Percentiles rank a stretch among this genome's conserved stretches.
Evolutionary conservation across 2,888 invertebrate species (phyloP).

Genomic region (Geophilus truncorum): DNA sequence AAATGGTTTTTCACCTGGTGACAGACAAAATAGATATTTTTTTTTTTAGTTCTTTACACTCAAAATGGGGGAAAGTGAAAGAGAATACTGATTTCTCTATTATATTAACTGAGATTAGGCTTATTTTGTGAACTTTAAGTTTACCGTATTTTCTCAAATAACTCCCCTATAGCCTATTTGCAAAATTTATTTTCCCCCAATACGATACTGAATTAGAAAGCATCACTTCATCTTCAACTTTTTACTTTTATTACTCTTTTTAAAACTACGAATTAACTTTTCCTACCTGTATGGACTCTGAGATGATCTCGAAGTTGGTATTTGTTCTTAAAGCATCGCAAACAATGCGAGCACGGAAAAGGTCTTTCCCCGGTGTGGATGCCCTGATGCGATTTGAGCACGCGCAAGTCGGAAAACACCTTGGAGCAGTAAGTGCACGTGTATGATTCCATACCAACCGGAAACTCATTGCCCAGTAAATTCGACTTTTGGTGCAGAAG

Average conservation of each 20-base stretch:
- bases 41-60: too few species aligned
- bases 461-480: background rate
- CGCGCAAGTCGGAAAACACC: conserved; percentile 30
- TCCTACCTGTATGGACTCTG: conserved; percentile 7
- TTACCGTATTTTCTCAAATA: too few species aligned
- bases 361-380: conserved; percentile 30
- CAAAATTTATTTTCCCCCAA: too few species aligned
- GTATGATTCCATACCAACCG: conserved; percentile 19
- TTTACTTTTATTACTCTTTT: too few species aligned
- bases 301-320: conserved; percentile 29
- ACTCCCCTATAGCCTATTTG: too few species aligned
- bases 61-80: too few species aligned
- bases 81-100: too few species aligned
- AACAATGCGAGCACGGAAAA: conserved; percentile 25
- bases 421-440: conserved; percentile 29
- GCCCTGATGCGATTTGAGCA: conserved; percentile 25
- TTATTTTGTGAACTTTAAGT: too few species aligned
- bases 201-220: too few species aligned
- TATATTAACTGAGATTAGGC: too few species aligned
- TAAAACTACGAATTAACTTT: background rate
- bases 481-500: background rate
- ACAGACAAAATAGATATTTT: background rate
- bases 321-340: conserved; percentile 28
- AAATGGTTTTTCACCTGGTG: conserved; percentile 30
- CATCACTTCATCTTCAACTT: too few species aligned